Evolutionary conservation across 2,113 vertebrate genomes (phyloP).

Genomic region (Oreocharis arfaki): DNA sequence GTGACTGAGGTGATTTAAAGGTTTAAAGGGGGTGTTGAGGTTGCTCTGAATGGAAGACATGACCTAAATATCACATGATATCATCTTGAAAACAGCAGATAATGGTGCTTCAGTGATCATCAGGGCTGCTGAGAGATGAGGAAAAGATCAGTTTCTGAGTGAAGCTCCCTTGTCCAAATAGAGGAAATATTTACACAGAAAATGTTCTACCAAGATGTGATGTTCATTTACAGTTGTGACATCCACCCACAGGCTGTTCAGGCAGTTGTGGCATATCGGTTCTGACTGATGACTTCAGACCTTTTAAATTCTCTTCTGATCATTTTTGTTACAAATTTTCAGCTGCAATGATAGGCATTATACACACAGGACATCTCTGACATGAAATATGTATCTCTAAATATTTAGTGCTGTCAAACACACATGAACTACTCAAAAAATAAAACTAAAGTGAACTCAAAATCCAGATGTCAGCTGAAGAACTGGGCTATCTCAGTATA

Average conservation of each 20-base stretch:
- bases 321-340: not conserved
- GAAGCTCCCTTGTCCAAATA: not conserved
- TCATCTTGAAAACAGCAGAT: not conserved
- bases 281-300: not conserved
- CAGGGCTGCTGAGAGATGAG: not conserved
- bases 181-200: not conserved
- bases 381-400: not conserved
- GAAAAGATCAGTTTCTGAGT: not conserved
- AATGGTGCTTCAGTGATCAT: not conserved
- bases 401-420: not conserved
- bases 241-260: not conserved
- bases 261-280: not conserved
- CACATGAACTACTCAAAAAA: not conserved
- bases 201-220: not conserved
- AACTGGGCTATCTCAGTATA: not conserved
- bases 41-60: not conserved
- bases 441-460: not conserved
- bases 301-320: not conserved
- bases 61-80: not conserved
- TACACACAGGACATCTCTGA: not conserved
- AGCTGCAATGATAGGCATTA: not conserved
- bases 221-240: not conserved
- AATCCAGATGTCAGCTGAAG: not conserved
- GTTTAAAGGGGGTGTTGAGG: not conserved
- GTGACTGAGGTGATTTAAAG: not conserved